Percentiles rank a stretch among this genome's conserved stretches.
phyloP scores from a whole-genome alignment of 2,888 invertebrate species.

The Liopterus haemorrhoidalis region DNA sequence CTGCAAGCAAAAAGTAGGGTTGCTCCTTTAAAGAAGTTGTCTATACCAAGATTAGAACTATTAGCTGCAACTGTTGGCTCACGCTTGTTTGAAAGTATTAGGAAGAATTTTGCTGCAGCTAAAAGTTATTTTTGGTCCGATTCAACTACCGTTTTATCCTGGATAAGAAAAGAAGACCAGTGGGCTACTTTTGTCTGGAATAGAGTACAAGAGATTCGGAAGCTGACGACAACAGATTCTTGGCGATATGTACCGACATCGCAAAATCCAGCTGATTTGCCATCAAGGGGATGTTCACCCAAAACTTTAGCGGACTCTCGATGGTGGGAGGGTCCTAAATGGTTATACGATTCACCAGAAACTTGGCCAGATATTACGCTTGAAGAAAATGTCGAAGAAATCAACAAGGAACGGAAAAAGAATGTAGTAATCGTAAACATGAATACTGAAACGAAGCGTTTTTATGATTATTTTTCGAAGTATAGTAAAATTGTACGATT shows the following conservation, averaged over 20 bases:
- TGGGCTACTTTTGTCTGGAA: conserved; percentile 35
- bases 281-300: conserved; percentile 34
- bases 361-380: conserved; percentile 29
- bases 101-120: conserved; percentile 3
- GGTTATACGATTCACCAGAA: conserved; percentile 29
- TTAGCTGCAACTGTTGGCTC: conserved; percentile 34
- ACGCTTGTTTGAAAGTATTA: conserved; percentile 24
- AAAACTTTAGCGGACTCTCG: conserved; percentile 29
- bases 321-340: conserved; percentile 38
- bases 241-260: conserved; percentile 36
- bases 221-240: conserved; percentile 17
- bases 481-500: conserved; percentile 29
- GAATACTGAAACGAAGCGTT: conserved; percentile 1
- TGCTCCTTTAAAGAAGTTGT: conserved; percentile 31
- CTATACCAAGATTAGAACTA: conserved; percentile 37
- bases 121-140: conserved; percentile 32
- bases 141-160: conserved; percentile 31
- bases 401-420: conserved; percentile 14
- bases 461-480: conserved; percentile 23
- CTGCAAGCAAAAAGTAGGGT: conserved; percentile 35
- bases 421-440: conserved; percentile 3
- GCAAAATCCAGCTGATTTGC: conserved; percentile 35
- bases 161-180: conserved; percentile 29
- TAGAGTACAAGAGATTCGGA: conserved; percentile 33
- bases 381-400: conserved; percentile 16